These are phyloP conservation scores for cattle (Bos taurus) DNA, from an alignment of 2,113 vertebrate species.

Conservation along the genomic window DNA sequence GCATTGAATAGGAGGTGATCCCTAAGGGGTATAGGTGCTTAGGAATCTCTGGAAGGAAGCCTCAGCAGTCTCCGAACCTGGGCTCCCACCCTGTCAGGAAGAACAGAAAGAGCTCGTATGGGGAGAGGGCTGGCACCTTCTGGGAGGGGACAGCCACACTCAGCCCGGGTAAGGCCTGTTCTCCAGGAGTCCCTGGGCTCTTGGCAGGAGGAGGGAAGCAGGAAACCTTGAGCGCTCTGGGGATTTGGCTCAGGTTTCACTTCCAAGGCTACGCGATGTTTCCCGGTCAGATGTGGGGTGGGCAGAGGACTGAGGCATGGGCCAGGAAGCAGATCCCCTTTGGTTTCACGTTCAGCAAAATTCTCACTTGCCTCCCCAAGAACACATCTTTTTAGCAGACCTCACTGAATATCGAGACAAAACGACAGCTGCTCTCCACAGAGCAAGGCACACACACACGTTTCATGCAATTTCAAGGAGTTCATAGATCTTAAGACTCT, in stretches of 20 bases:
- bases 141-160: neutral
- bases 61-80: neutral
- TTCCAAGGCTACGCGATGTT: constrained; percentile 22
- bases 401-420: neutral
- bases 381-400: neutral
- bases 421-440: neutral
- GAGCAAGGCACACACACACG: neutral
- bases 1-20: neutral
- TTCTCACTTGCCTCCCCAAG: neutral
- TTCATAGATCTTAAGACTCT: neutral
- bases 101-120: neutral
- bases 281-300: neutral
- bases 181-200: neutral
- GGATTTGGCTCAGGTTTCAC: constrained; percentile 9
- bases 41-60: neutral
- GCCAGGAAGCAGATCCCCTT: neutral
- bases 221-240: neutral
- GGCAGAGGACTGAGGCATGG: neutral
- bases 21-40: neutral
- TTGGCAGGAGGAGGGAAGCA: neutral
- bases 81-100: neutral
- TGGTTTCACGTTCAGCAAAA: neutral
- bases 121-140: neutral
- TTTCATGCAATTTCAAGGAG: neutral
- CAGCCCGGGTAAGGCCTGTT: neutral